These are phyloP conservation scores for Scomber scombrus DNA, from an alignment of 2,113 vertebrate species.

Conservation along the genomic window DNA sequence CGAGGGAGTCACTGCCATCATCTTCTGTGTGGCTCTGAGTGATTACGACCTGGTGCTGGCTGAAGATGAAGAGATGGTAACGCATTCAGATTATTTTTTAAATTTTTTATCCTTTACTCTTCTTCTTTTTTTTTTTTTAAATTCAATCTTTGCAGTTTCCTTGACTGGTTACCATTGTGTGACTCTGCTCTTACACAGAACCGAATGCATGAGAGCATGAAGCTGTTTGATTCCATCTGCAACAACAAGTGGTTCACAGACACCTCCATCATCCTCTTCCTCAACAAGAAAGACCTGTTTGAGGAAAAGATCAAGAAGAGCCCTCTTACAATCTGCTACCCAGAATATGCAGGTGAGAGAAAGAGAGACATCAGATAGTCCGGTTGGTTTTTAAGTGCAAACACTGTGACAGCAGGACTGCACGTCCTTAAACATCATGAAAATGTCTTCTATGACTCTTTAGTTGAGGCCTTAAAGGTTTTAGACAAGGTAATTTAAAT, in stretches of 20 bases:
- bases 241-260: conserved; percentile 99
- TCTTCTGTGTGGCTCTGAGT: conserved; percentile 98
- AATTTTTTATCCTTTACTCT: background rate
- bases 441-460: too few species aligned
- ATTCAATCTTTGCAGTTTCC: background rate
- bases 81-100: background rate
- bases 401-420: conserved; percentile 9
- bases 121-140: too few species aligned
- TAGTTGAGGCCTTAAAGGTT: too few species aligned
- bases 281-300: conserved; percentile 99
- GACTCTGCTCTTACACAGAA: conserved; percentile 84
- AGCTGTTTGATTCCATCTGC: conserved; percentile 99
- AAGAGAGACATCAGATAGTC: background rate
- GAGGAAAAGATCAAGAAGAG: conserved; percentile 98
- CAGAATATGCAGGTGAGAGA: conserved; percentile 93
- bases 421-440: too few species aligned
- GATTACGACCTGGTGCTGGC: conserved; percentile 98
- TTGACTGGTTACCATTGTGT: background rate
- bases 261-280: conserved; percentile 98
- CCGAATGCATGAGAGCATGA: conserved; percentile 99
- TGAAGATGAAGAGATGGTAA: conserved; percentile 98
- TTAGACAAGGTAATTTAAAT: too few species aligned
- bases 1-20: conserved; percentile 98
- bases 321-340: conserved; percentile 97
- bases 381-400: conserved; percentile 41